Evolutionary conservation across 2,888 invertebrate species (phyloP).

Genomic region (Poecilus cupreus): DNA sequence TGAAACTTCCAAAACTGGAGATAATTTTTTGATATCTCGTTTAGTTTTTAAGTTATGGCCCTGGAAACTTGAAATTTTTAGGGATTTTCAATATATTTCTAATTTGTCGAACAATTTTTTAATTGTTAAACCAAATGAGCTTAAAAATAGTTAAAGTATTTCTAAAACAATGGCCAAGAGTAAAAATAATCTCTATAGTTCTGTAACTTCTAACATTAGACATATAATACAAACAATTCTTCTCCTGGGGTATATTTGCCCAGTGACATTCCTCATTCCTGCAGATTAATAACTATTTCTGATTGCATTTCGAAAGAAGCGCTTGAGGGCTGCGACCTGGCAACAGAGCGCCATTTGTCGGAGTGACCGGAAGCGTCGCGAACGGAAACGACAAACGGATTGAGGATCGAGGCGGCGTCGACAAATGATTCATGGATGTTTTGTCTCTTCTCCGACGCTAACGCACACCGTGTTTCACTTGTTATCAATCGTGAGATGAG

Average conservation of each 20-base stretch:
- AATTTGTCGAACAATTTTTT: too few relatives aligned
- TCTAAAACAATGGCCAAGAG: too few relatives aligned
- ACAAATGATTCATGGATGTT: slow-evolving; percentile 55
- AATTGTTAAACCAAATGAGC: too few relatives aligned
- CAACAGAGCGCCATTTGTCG: slow-evolving; percentile 30
- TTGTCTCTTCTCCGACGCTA: slow-evolving; percentile 29
- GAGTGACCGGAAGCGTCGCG: slow-evolving; percentile 33
- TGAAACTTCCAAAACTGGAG: too few relatives aligned
- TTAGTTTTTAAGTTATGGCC: too few relatives aligned
- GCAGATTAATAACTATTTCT: slow-evolving; percentile 40
- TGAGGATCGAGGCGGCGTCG: slow-evolving; percentile 22
- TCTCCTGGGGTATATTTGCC: neutral
- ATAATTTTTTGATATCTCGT: too few relatives aligned
- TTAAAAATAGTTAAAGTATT: too few relatives aligned
- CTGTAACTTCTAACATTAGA: too few relatives aligned
- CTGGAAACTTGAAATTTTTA: too few relatives aligned
- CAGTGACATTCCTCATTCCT: neutral
- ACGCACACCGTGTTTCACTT: slow-evolving; percentile 41
- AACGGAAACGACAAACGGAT: slow-evolving; percentile 49
- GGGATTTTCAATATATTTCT: too few relatives aligned
- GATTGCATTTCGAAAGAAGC: slow-evolving; percentile 22
- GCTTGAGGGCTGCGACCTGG: neutral
- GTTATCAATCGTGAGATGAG: slow-evolving; percentile 45
- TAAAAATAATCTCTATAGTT: too few relatives aligned
- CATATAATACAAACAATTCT: too few relatives aligned